These are phyloP conservation scores for Panthera uncia DNA, from an alignment of 2,113 vertebrate genomes.

Conservation along the genomic window DNA sequence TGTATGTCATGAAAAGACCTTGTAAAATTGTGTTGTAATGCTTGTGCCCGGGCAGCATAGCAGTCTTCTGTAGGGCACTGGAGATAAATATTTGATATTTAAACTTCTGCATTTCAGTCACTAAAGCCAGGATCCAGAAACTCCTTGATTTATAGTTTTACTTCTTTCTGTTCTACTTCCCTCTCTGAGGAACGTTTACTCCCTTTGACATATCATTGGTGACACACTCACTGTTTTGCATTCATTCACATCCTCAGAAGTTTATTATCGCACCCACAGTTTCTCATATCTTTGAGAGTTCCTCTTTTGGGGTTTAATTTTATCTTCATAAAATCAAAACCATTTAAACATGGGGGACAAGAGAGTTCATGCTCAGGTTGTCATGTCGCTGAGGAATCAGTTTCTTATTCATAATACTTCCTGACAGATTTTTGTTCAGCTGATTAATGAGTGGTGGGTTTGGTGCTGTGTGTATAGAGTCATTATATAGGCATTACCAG, in stretches of 20 bases:
- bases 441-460: not conserved
- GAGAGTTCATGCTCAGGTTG: not conserved
- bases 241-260: not conserved
- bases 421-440: not conserved
- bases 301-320: not conserved
- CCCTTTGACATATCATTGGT: not conserved
- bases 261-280: not conserved
- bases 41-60: fast-evolving
- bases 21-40: fast-evolving
- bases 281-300: not conserved
- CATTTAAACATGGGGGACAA: not conserved
- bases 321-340: not conserved
- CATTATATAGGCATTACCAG: not conserved
- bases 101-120: not conserved
- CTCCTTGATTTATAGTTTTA: not conserved
- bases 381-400: too few relatives aligned
- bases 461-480: not conserved
- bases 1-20: not conserved
- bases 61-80: not conserved
- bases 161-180: not conserved
- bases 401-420: not conserved
- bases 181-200: not conserved
- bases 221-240: not conserved
- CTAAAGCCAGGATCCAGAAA: not conserved
- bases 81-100: not conserved